Conservation (phyloP, 1,140 invertebrate genomes). For the Luehdorfia chinensis region DNA sequence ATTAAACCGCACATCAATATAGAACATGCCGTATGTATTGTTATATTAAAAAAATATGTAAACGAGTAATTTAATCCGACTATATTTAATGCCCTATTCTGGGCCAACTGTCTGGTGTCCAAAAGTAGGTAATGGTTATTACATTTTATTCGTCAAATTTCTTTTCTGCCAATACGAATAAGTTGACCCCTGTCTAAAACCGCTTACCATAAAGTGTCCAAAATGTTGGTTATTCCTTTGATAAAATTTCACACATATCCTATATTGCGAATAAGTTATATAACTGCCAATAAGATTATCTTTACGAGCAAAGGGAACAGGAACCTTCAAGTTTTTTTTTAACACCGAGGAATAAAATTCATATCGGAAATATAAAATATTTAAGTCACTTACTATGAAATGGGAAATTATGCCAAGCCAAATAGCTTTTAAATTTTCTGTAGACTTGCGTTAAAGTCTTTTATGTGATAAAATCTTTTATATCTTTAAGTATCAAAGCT, state of each 20-base stretch:
- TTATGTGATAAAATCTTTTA: slow-evolving; percentile 13
- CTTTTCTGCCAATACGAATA: too few relatives aligned
- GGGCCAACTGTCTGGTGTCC: too few relatives aligned
- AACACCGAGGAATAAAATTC: slow-evolving; percentile 10
- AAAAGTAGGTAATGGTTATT: too few relatives aligned
- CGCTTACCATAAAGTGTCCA: too few relatives aligned
- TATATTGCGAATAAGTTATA: neutral
- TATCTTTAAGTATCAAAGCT: slow-evolving; percentile 3
- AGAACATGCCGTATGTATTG: too few relatives aligned
- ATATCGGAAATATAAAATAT: slow-evolving; percentile 16
- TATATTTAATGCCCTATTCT: too few relatives aligned
- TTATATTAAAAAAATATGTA: too few relatives aligned
- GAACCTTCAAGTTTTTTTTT: slow-evolving; percentile 4
- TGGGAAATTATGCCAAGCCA: slow-evolving; percentile 12
- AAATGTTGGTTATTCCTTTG: neutral
- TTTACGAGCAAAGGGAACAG: slow-evolving; percentile 11
- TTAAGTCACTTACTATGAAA: slow-evolving; percentile 13
- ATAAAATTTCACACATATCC: neutral
- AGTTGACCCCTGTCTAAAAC: too few relatives aligned
- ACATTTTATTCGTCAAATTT: too few relatives aligned
- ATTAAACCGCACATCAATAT: too few relatives aligned
- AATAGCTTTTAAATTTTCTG: slow-evolving; percentile 13
- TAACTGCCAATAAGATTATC: slow-evolving; percentile 10
- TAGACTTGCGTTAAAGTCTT: slow-evolving; percentile 9
- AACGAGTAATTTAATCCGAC: too few relatives aligned